These are phyloP conservation scores for Scomber colias DNA, from an alignment of 2,113 vertebrate genomes.

Conservation along the genomic window DNA sequence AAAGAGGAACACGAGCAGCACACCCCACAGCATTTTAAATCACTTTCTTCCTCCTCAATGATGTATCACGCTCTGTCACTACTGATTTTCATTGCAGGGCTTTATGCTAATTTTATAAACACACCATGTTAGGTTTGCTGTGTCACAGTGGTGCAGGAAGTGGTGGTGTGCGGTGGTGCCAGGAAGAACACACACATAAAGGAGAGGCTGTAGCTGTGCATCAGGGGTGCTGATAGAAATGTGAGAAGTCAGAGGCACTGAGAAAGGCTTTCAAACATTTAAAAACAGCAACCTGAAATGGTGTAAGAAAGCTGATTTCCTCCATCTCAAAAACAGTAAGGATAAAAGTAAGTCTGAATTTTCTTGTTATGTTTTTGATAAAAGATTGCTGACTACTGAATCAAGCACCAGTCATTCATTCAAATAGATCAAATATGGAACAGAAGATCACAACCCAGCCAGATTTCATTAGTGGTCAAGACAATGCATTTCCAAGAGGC, in stretches of 20 bases:
- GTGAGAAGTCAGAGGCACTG: constrained; percentile 1
- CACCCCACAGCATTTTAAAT: constrained; percentile 57
- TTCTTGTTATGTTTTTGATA: constrained; percentile 7
- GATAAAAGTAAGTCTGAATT: neutral
- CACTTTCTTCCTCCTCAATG: constrained; percentile 47
- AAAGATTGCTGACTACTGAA: neutral
- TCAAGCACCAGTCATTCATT: constrained; percentile 11
- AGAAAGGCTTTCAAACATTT: neutral
- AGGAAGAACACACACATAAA: constrained; percentile 1
- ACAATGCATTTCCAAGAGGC: neutral
- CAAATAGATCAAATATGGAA: neutral
- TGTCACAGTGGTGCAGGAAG: constrained; percentile 31
- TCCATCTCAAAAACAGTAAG: neutral
- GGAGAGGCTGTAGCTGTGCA: constrained; percentile 29
- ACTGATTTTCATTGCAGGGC: constrained; percentile 39
- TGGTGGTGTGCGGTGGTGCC: neutral
- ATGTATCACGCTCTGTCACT: constrained; percentile 56
- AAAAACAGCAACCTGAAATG: constrained; percentile 24
- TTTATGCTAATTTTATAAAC: constrained; percentile 46
- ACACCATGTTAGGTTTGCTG: constrained; percentile 33
- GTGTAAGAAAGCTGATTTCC: neutral
- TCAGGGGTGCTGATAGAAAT: neutral
- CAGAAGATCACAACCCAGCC: neutral
- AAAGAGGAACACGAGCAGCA: constrained; percentile 7
- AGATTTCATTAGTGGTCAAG: neutral